Conservation (phyloP, 2,888 invertebrate genomes). For the Netelia melanura region DNA sequence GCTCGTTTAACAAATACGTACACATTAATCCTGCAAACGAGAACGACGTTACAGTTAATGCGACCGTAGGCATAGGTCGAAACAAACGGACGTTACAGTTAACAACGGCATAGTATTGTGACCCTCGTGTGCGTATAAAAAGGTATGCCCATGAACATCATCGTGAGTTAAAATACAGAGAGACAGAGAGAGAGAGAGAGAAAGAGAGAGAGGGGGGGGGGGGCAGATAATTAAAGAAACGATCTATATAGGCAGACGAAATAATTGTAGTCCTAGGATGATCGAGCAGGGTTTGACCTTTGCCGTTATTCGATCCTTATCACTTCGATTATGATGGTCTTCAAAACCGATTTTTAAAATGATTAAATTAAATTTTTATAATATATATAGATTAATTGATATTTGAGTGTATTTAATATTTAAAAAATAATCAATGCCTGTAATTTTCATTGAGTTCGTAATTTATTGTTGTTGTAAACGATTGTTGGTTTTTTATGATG, state of each 20-base stretch:
- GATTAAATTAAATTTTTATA: background rate
- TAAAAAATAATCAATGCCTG: background rate
- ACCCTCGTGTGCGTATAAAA: background rate
- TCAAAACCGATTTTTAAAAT: background rate
- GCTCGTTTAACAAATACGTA: slow-evolving; percentile 11
- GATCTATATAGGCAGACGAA: slow-evolving; percentile 28
- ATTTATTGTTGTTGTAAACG: background rate
- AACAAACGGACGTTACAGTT: slow-evolving; percentile 66
- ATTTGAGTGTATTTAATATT: background rate
- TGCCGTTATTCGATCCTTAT: background rate
- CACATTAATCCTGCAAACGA: background rate
- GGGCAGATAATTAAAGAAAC: slow-evolving; percentile 39
- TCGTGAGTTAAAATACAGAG: too few species aligned
- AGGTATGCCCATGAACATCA: background rate
- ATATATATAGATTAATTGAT: background rate
- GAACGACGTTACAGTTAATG: slow-evolving; percentile 57
- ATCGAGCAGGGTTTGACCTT: slow-evolving; percentile 54
- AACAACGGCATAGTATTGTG: slow-evolving; percentile 50
- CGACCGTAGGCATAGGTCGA: slow-evolving; percentile 29
- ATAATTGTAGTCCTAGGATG: slow-evolving; percentile 32
- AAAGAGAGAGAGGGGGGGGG: background rate
- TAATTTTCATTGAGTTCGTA: background rate
- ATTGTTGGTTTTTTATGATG: background rate
- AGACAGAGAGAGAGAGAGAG: too few species aligned
- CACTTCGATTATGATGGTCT: too few species aligned